Percentiles rank a stretch among this genome's conserved stretches.
Conservation (phyloP, 1,140 invertebrate genomes). For the Papilio xuthus region DNA sequence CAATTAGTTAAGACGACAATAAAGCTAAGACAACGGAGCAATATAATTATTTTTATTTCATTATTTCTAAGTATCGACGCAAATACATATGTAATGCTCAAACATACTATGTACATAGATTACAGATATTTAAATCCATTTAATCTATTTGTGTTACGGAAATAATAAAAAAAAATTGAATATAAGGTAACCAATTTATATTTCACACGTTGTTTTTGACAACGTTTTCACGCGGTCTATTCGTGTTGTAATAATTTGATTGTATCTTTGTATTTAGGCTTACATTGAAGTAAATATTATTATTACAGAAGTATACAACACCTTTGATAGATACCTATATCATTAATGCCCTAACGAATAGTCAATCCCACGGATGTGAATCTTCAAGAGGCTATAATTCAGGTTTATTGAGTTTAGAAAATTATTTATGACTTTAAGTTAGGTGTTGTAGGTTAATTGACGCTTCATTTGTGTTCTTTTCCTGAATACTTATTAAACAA, state of each 20-base stretch:
- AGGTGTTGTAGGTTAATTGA: constrained; percentile 9
- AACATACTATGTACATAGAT: too few species aligned
- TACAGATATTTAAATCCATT: too few species aligned
- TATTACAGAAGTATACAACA: constrained; percentile 53
- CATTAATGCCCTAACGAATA: constrained; percentile 65
- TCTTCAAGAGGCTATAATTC: constrained; percentile 70
- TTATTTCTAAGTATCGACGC: not conserved
- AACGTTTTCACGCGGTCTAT: too few species aligned
- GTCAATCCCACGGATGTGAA: constrained; percentile 68
- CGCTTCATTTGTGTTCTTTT: not conserved
- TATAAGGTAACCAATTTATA: too few species aligned
- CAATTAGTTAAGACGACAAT: constrained; percentile 21
- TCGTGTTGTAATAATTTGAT: too few species aligned
- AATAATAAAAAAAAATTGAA: too few species aligned
- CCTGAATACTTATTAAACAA: constrained; percentile 42
- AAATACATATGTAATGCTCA: too few species aligned
- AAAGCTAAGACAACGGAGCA: not conserved
- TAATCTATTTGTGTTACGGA: too few species aligned
- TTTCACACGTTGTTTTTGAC: too few species aligned
- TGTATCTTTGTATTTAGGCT: too few species aligned
- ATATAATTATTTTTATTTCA: not conserved
- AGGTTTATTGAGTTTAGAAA: constrained; percentile 74
- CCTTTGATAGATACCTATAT: constrained; percentile 60
- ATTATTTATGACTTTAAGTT: constrained; percentile 50
- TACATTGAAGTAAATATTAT: constrained; percentile 17